Base-by-base conservation (phyloP, 2,888 invertebrate species). In the Eulithis prunata region DNA sequence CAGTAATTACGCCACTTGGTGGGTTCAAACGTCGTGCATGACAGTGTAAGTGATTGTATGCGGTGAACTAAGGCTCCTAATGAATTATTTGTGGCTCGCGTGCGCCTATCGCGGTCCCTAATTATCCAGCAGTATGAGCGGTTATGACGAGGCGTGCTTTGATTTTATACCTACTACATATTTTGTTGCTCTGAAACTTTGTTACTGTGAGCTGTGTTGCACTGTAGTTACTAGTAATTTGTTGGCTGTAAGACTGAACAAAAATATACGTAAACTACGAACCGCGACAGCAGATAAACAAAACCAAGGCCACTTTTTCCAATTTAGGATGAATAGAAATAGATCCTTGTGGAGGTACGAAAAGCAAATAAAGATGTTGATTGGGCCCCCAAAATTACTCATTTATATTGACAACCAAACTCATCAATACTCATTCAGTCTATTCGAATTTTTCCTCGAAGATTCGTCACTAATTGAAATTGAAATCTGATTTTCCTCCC, bases 401-500 rank as follows among this genome's bases (percentile, higher is more conserved):
- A 90, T 91, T 90, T 90, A 85, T 88, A 89, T 87, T 89, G 90
- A 90, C 84, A 84, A 86, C 80, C 83, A 81, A 87, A 87, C 89
- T 90, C 91, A 89, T 92, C 91, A 89, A 90, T 93, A 90, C 89
- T 90, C 83, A 90, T 91, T 91, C 87, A 87, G 80, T 85, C 75
- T 80, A 82, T 82, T 82, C 82, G 82, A 83, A 85, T 84, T 87
- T 89, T 89, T 87, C 87, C 85, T 84, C 85, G 83, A 86, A 88
- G 88, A 89, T 90, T 86, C 84, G 85, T 82, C 88, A 80, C 91
- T 93, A 93, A 93, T 93, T 93, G 93, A 93, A 93, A 93, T 90
- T 90, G 93, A 90, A 93, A 92, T 92, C 91, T 88, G 93, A 93
- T 93, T 93, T 91, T 80, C 88, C 83, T 84, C 85, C 87, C 87